Evolutionary conservation across 2,113 vertebrate genomes (phyloP).

Genomic region (Vireo altiloquus): DNA sequence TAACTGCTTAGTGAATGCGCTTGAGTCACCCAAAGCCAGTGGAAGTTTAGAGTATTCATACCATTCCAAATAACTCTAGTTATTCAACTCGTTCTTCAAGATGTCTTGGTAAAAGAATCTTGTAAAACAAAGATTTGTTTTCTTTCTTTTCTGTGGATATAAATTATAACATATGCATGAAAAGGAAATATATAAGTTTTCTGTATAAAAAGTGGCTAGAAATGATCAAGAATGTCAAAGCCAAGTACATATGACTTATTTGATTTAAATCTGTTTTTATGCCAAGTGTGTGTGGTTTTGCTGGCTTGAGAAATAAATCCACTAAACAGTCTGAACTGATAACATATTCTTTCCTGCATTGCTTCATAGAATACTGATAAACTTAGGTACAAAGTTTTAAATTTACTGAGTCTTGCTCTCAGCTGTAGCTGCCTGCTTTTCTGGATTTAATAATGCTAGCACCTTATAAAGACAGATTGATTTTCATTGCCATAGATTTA

Average conservation of each 20-base stretch:
- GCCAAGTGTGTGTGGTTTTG: background rate
- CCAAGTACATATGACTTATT: background rate
- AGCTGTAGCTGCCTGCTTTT: background rate
- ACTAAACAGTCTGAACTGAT: background rate
- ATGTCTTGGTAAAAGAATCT: background rate
- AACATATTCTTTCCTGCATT: background rate
- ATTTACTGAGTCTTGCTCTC: background rate
- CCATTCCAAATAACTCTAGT: background rate
- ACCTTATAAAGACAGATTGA: background rate
- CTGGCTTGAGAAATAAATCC: conserved; percentile 12
- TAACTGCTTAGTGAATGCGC: background rate
- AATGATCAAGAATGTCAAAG: background rate
- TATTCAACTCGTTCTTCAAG: background rate
- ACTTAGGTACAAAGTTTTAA: background rate
- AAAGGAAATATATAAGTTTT: background rate
- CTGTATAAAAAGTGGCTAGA: background rate
- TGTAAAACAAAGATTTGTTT: background rate
- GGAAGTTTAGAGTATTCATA: background rate
- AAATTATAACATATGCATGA: background rate
- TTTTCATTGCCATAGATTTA: background rate
- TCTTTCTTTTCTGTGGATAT: background rate
- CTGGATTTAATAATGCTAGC: background rate
- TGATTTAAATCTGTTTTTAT: background rate
- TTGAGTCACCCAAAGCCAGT: background rate
- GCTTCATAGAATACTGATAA: background rate